Evolutionary conservation across 2,888 invertebrate species (phyloP).

Genomic region (Zaprionus bogoriensis): DNA sequence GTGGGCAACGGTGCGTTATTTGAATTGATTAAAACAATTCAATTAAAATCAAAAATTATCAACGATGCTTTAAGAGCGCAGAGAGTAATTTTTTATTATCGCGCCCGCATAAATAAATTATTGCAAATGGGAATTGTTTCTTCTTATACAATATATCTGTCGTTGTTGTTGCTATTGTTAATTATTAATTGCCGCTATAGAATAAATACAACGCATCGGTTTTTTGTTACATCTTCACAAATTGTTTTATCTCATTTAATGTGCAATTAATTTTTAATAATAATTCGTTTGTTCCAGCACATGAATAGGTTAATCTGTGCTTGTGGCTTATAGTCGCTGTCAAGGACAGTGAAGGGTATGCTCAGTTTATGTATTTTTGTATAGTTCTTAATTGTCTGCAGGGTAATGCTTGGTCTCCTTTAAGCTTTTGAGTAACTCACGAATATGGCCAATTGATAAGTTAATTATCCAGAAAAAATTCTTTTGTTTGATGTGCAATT

Average conservation of each 20-base stretch:
- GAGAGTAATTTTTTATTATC: conserved; percentile 47
- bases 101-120: conserved; percentile 47
- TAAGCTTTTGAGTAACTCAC: too few species aligned
- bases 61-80: conserved; percentile 26
- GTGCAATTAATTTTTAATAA: conserved; percentile 59
- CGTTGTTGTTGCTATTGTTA: not conserved
- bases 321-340: not conserved
- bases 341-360: not conserved
- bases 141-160: too few species aligned
- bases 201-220: conserved; percentile 6
- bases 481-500: not conserved
- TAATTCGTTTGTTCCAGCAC: conserved; percentile 4
- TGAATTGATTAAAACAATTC: conserved; percentile 61
- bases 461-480: conserved; percentile 34
- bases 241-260: conserved; percentile 42
- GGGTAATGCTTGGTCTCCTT: too few species aligned
- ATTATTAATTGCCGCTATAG: conserved; percentile 9
- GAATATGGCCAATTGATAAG: conserved; percentile 38
- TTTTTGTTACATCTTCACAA: conserved; percentile 3
- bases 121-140: conserved; percentile 33
- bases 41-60: conserved; percentile 51
- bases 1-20: conserved; percentile 26
- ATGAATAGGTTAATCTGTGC: conserved; percentile 26
- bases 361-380: not conserved
- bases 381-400: not conserved